Base-by-base conservation (phyloP, 2,888 invertebrate species). In the Drosophila neotestacea region DNA sequence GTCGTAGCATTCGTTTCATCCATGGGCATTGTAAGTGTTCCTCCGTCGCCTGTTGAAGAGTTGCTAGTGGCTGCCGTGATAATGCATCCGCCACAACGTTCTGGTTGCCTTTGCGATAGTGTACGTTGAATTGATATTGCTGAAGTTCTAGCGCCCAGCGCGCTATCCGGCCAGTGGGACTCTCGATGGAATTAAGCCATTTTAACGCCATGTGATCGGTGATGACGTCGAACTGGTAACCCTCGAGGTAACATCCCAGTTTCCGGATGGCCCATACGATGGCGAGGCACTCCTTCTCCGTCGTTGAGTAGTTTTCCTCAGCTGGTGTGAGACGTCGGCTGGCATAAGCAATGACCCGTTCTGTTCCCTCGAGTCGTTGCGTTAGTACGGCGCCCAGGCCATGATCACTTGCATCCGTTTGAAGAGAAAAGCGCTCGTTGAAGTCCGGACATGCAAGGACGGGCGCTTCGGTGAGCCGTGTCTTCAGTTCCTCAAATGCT, bases 251-350 rank as follows among this genome's bases (percentile, higher is more conserved):
- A 2, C 22, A 22, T 3, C 22, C 1, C 22, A 22, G n/a, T 1
- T 36, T 36, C 4, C 36, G 36, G 0, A 36, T 36, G 4, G 11
- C 36, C 36, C 22, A 22, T 22, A 22, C 22, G 22, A 22, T 22
- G 3, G 22, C 22, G 3, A 22, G 22, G 3, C 22, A 36, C 36
- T 36, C 10, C 11, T 36, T 36, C 4, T 36, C 11, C 1, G 70
- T 71, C 1, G 69, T 60, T 1, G 62, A 70, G 22, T 75, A 75
- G 7, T 73, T 71, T 3, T 54, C 60, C 16, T 73, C 70, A 0
- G 60, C 39, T 1, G 50, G 58, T 2, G 13, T 55, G 4, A 77
- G 28, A 0, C 58, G 42, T 9, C 73, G 42, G 9, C 34, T 34
- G 34, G 34, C 34, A 11, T 36, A 36, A 1, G 36, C 36, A 11